Percentiles rank a stretch among this genome's conserved stretches.
Evolutionary conservation across 1,140 invertebrate species (phyloP).

Genomic region (Vollenhovia emeryi): DNA sequence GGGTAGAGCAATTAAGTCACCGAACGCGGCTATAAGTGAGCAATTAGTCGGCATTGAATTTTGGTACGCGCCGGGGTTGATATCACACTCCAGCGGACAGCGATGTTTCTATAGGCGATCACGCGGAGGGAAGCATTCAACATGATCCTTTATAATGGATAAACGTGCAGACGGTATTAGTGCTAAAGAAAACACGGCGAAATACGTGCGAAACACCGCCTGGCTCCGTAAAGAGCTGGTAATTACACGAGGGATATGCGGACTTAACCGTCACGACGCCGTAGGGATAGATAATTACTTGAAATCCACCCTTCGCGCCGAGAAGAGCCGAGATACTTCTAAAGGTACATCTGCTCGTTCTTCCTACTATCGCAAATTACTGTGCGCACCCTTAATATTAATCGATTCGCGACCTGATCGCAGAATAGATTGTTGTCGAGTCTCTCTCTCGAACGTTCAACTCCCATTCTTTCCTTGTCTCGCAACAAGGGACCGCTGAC

Average conservation of each 20-base stretch:
- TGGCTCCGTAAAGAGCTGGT: slow-evolving; percentile 27
- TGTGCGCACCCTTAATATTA: neutral
- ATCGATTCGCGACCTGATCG: slow-evolving; percentile 2
- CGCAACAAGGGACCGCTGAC: too few relatives aligned
- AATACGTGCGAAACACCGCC: neutral
- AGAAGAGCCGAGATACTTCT: neutral
- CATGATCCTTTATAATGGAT: slow-evolving; percentile 12
- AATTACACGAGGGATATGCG: slow-evolving; percentile 39
- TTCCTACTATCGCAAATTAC: neutral
- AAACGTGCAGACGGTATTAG: slow-evolving; percentile 10
- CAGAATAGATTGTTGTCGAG: neutral
- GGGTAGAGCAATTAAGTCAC: slow-evolving; percentile 50
- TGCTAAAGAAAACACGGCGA: slow-evolving; percentile 49
- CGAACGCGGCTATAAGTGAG: slow-evolving; percentile 22
- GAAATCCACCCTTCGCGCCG: slow-evolving; percentile 6
- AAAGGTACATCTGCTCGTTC: slow-evolving; percentile 18
- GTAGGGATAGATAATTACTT: slow-evolving; percentile 24
- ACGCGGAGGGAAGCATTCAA: slow-evolving; percentile 47
- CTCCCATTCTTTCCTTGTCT: neutral
- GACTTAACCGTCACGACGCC: neutral
- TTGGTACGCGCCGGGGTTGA: neutral
- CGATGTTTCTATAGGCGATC: slow-evolving; percentile 16
- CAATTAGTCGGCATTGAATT: slow-evolving; percentile 55
- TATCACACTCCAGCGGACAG: neutral
- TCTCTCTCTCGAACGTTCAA: neutral